phyloP scores from a whole-genome alignment of 2,888 invertebrate genomes.

The Platycnemis pennipes region DNA sequence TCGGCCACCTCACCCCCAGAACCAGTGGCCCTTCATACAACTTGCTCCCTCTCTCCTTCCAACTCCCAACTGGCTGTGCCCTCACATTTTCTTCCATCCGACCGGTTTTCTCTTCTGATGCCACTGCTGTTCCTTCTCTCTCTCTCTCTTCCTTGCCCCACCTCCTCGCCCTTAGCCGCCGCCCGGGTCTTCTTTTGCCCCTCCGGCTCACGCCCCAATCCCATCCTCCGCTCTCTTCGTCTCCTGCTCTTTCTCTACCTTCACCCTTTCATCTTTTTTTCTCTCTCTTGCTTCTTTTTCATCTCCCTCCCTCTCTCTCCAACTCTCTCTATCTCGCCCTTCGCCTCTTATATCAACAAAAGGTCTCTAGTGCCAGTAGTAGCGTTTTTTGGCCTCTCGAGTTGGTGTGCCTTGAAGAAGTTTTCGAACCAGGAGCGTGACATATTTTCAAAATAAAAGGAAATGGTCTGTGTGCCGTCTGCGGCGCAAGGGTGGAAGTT shows the following conservation, averaged over 20 bases:
- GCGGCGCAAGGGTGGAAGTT: background rate
- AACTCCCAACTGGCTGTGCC: constrained; percentile 23
- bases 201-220: background rate
- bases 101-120: constrained; percentile 28
- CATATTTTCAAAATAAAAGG: constrained; percentile 6
- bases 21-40: constrained; percentile 20
- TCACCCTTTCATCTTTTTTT: background rate
- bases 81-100: constrained; percentile 23
- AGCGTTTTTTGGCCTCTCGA: background rate
- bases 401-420: background rate
- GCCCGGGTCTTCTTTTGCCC: background rate
- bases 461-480: background rate
- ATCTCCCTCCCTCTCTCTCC: background rate
- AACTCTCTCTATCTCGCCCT: background rate
- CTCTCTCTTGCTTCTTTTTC: background rate
- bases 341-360: background rate
- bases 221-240: background rate
- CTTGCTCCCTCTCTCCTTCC: background rate
- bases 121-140: background rate
- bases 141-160: background rate
- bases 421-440: background rate
- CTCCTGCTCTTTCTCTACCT: background rate
- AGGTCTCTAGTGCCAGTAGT: background rate
- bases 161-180: background rate
- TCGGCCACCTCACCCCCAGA: background rate